Percentiles rank a stretch among this genome's conserved stretches.
phyloP scores from a whole-genome alignment of 2,113 vertebrate species.

The human (Homo sapiens) region GRCh38 chr20:44777001-44777500 shows the following conservation, averaged over 20 bases:
- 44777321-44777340: neutral
- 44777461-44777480: neutral
- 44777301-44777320: neutral
- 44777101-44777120: neutral
- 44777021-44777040: neutral
- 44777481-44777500: neutral
- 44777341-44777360: neutral
- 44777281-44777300: neutral
- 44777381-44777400: constrained; percentile 39
- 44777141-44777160: neutral
- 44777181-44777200: constrained; percentile 29
- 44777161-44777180: no score
- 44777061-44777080: neutral
- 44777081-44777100: neutral
- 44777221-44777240: neutral
- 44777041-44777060: neutral
- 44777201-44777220: no score
- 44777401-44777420: neutral
- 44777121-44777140: neutral
- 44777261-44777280: neutral
- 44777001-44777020: neutral
- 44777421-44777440: neutral
- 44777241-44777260: neutral
- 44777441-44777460: neutral
- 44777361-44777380: constrained; percentile 1